phyloP scores from a whole-genome alignment of 2,888 invertebrate genomes.

The Meteorus cinctellus region DNA sequence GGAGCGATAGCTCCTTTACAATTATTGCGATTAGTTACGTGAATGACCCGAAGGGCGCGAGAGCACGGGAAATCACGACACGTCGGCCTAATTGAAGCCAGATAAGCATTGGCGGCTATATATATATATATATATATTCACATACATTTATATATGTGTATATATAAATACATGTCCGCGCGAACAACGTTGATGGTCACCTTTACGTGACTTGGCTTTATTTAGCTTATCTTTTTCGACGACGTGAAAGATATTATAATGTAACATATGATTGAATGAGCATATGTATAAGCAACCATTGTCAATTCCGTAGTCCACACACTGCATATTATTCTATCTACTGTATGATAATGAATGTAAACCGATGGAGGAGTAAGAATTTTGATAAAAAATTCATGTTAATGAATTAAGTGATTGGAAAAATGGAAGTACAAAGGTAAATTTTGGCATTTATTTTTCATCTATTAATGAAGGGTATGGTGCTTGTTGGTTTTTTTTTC shows the following conservation, averaged over 20 bases:
- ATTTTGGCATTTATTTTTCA: too few relatives aligned
- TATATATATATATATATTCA: neutral
- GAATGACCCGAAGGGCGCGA: conserved; percentile 66
- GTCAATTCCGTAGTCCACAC: conserved; percentile 5
- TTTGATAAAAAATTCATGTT: too few relatives aligned
- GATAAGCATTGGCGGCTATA: conserved; percentile 33
- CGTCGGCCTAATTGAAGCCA: conserved; percentile 53
- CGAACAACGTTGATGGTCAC: conserved; percentile 36
- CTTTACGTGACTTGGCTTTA: conserved; percentile 44
- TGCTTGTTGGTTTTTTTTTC: too few relatives aligned
- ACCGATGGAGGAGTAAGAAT: too few relatives aligned
- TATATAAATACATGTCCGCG: conserved; percentile 13
- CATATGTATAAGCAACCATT: conserved; percentile 52
- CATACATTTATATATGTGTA: neutral
- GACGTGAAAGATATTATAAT: conserved; percentile 15
- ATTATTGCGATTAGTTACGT: conserved; percentile 72
- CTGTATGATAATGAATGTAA: too few relatives aligned
- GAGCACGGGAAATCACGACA: conserved; percentile 63
- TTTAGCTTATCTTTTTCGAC: conserved; percentile 31
- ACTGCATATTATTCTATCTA: neutral
- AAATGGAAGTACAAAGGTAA: too few relatives aligned
- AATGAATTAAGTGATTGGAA: too few relatives aligned
- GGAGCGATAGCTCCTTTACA: conserved; percentile 73
- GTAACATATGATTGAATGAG: conserved; percentile 19
- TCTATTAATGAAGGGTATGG: too few relatives aligned